Evolutionary conservation across 1,140 invertebrate species (phyloP), one percentile per base, ranked within the genome.

Genomic region (Stegodyphus dumicola): DNA sequence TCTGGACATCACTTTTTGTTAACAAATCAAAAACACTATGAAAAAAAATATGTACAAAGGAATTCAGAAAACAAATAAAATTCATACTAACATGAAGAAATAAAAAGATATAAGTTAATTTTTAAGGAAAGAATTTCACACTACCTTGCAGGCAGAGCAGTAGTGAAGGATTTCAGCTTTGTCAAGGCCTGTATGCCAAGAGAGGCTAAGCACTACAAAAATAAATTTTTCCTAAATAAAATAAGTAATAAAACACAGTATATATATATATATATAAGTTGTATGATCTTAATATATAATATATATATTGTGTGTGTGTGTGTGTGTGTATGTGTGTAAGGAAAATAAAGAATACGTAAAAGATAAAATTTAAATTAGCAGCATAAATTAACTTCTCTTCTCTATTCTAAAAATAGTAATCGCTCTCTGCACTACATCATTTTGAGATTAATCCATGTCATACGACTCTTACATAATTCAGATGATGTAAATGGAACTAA

Each of bases 1-100:
- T 97, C 6, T 97, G 90, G 15, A 95, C 92, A 89, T 97, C 96
- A 88, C 95, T 96, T 90, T 95, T 95, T 87, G 94, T 93, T 56
- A 97, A 91, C 52, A 95, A 93, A 92, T 97, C 91, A 74, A 94
- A 93, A 65, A 92, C 90, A 88, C 91, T 91, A 87, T 13, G 88
- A 87, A 71, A 60, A 11, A 1, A 33, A 33, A 33, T 33, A 33
- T 33, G 33, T 1, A 33, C 33, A 33, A 56, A 6, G 64, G 75
- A 65, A 60, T 77, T 56, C 17, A 53, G 49, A 76, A 17, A 11
- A n/a, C 13, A 76, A 10, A 49, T 60, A 53, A 76, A 76, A 76
- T 33, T 11, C 56, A 60, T 15, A 60, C 5, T 60, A 60, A 15
- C 56, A 60, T 60, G 15, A 9, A 60, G 9, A 60, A 60, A 60